Conservation (phyloP, 2,797 vertebrate genomes). For the Eidolon dupreanum region DNA sequence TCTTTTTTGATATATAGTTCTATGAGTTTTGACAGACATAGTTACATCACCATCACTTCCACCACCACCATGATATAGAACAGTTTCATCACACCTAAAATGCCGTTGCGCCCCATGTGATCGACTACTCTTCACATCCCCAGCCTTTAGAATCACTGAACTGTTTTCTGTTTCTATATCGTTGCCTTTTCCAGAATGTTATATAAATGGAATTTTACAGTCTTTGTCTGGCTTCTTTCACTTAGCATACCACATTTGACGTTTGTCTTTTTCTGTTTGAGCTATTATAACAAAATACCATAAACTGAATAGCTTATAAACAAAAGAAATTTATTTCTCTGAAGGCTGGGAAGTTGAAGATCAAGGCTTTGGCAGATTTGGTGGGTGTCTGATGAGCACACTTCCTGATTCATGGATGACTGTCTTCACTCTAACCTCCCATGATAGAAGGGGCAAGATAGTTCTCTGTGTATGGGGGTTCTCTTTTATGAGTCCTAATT, state of each 20-base stretch:
- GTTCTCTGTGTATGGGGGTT: background rate
- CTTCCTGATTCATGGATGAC: background rate
- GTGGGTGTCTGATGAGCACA: background rate
- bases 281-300: background rate
- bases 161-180: background rate
- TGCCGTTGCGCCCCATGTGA: background rate
- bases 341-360: background rate
- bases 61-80: background rate
- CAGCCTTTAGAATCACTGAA: background rate
- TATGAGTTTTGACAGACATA: background rate
- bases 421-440: background rate
- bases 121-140: background rate
- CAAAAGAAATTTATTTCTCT: background rate
- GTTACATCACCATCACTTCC: background rate
- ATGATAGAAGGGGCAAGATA: background rate
- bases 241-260: background rate
- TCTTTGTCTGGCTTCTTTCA: slow-evolving; percentile 18
- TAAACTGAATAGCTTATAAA: background rate
- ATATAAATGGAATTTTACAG: background rate
- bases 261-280: background rate
- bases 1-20: background rate
- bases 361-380: background rate
- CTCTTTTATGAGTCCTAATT: background rate
- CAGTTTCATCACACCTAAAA: background rate
- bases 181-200: background rate